Percentiles rank a stretch among this genome's conserved stretches.
phyloP scores from a whole-genome alignment of 2,113 vertebrate species.

The Pteropus alecto region DNA sequence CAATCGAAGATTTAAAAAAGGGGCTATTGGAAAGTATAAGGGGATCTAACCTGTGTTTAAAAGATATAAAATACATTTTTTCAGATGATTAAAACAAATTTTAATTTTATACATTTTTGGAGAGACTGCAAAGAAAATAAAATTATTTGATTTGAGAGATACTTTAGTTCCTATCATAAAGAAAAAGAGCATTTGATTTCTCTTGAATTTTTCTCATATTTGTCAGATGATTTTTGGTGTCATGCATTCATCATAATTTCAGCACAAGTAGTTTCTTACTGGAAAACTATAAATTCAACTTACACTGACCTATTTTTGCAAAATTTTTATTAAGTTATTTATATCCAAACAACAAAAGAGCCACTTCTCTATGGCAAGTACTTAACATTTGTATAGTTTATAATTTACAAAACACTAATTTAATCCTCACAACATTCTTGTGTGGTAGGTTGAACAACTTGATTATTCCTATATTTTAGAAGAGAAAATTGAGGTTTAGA shows the following conservation, averaged over 20 bases:
- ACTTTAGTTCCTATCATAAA: neutral
- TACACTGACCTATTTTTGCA: neutral
- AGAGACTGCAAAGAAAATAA: neutral
- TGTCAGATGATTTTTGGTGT: neutral
- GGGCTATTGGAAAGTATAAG: neutral
- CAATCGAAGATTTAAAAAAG: neutral
- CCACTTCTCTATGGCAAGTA: neutral
- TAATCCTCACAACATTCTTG: neutral
- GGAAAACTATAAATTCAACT: neutral
- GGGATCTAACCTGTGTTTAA: neutral
- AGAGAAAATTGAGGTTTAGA: neutral
- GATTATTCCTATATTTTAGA: neutral
- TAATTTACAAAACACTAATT: neutral
- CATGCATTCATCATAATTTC: neutral
- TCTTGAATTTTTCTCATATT: neutral
- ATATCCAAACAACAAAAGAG: neutral
- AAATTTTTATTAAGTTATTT: neutral
- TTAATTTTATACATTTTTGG: neutral
- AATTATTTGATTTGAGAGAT: neutral
- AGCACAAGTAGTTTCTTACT: neutral
- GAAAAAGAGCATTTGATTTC: neutral
- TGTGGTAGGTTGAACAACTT: neutral
- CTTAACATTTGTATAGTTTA: neutral
- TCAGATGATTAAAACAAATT: neutral
- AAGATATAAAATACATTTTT: neutral